Evolutionary conservation across 2,888 invertebrate species (phyloP), one percentile per base, ranked within the genome.

Genomic region (Malacosoma neustria): DNA sequence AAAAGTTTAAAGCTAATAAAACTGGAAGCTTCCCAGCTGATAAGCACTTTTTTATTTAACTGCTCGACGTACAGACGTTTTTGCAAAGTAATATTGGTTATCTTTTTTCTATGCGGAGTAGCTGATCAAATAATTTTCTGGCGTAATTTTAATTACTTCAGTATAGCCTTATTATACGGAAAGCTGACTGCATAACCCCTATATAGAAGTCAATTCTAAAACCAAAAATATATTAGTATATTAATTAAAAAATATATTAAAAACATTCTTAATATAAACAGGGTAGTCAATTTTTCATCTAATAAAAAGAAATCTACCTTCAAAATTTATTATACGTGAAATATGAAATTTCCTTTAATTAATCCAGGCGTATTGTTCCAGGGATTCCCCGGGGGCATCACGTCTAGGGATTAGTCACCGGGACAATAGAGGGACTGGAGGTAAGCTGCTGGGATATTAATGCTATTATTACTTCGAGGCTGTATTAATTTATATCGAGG

Each of bases 1-100:
- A 76, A 79, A 81, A 79, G 61, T 77, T 79, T 75, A 81, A 79
- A 76, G 74, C 68, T 71, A 69, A 72, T 81, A 74, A 79, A 77
- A 71, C 51, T 1, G 40, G 54, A 57, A 62, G 61, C 64, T 68
- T 65, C 67, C 65, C 66, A 68, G 69, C 70, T 74, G 80, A 80
- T 80, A 79, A 79, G 76, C 72, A 64, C 66, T 69, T 77, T 79
- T 81, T 77, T 76, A 74, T 72, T 72, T 64, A 59, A 67, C 65
- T 22, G 22, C 9, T 9, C 22, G 9, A 22, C 22, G 3, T 4
- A n/a, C n/a, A n/a, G n/a, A n/a, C n/a, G n/a, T n/a, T n/a, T n/a
- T n/a, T n/a, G n/a, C n/a, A n/a, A n/a, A n/a, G n/a, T n/a, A n/a
- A n/a, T n/a, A n/a, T n/a, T n/a, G n/a, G n/a, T n/a, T n/a, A n/a